Evolutionary conservation across 2,797 vertebrate genomes (phyloP).

Genomic region (Sciurus carolinensis): DNA sequence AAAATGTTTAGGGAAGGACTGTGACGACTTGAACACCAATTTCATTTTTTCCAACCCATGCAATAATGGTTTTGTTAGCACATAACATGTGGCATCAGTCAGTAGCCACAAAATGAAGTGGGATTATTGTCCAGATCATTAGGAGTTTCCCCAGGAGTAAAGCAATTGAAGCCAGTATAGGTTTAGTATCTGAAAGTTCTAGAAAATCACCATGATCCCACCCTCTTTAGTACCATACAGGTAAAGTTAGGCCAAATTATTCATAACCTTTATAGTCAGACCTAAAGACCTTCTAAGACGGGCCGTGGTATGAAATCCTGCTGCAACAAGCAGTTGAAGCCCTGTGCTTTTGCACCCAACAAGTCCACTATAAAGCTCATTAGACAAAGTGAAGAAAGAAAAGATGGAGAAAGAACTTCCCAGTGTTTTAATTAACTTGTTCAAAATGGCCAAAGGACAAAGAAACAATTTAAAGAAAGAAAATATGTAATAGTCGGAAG

Average conservation of each 20-base stretch:
- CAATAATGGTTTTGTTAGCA: neutral
- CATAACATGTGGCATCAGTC: neutral
- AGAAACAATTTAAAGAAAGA: constrained; percentile 58
- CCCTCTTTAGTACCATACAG: constrained; percentile 40
- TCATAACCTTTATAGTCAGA: constrained; percentile 62
- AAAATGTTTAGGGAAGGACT: constrained; percentile 12
- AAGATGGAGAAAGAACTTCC: neutral
- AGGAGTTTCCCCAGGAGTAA: constrained; percentile 39
- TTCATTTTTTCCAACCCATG: constrained; percentile 7
- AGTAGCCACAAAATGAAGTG: constrained; percentile 30
- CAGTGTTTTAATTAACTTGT: constrained; percentile 17
- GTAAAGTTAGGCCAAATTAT: constrained; percentile 69
- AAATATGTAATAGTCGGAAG: neutral
- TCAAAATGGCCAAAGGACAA: constrained; percentile 45
- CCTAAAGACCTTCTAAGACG: constrained; percentile 47
- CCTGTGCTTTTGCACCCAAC: neutral
- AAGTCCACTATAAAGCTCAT: neutral
- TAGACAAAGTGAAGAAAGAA: neutral
- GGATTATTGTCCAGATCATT: constrained; percentile 63
- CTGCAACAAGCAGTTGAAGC: neutral
- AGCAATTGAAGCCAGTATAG: constrained; percentile 45
- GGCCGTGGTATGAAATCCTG: neutral
- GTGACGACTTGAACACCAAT: neutral
- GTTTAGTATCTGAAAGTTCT: constrained; percentile 66
- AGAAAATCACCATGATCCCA: constrained; percentile 69